Conservation (phyloP, 2,888 invertebrate genomes). For the Athalia cordata region DNA sequence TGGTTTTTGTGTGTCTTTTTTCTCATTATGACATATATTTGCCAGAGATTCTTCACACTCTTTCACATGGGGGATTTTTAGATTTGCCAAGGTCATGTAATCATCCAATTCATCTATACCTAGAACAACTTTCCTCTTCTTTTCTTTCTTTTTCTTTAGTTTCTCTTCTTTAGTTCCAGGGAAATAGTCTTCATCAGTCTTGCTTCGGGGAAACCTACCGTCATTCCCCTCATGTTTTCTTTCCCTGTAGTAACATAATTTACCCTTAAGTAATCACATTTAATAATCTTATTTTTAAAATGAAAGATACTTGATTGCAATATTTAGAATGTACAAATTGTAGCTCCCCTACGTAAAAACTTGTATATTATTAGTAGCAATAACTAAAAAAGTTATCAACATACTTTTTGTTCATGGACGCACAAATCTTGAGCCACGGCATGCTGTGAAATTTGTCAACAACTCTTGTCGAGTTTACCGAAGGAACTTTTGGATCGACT, state of each 20-base stretch:
- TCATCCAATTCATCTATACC: background rate
- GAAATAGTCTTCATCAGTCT: slow-evolving; percentile 38
- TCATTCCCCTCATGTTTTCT: background rate
- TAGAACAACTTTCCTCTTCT: slow-evolving; percentile 11
- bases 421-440: slow-evolving; percentile 60
- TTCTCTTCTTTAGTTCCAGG: slow-evolving; percentile 25
- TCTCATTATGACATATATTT: background rate
- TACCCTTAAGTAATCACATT: no score
- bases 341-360: no score
- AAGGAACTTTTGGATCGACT: background rate
- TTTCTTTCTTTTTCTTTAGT: slow-evolving; percentile 30
- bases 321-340: no score
- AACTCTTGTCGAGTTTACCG: background rate
- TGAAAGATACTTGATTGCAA: no score
- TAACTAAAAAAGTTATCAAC: slow-evolving; percentile 21
- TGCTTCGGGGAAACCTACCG: background rate
- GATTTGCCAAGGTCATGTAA: background rate
- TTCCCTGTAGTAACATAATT: background rate
- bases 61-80: no score
- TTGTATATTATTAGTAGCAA: no score
- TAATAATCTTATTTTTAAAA: no score
- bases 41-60: no score
- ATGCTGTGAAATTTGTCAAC: slow-evolving; percentile 58
- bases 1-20: background rate
- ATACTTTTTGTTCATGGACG: slow-evolving; percentile 43